phyloP scores from a whole-genome alignment of 2,113 vertebrate genomes.

The Vanacampus margaritifer region DNA sequence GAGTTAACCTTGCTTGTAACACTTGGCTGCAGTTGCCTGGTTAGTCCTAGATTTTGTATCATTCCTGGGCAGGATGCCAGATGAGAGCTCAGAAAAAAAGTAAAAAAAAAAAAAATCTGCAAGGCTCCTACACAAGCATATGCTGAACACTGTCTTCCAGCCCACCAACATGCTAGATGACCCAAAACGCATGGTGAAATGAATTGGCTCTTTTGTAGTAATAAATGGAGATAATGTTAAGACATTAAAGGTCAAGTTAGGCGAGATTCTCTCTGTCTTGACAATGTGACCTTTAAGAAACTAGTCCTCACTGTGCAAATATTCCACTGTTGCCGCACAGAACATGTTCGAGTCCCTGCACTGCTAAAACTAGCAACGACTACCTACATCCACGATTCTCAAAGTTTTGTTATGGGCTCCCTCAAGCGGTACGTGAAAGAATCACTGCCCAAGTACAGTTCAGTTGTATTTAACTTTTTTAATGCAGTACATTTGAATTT shows the following conservation, averaged over 20 bases:
- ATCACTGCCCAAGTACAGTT: too few relatives aligned
- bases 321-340: conserved; percentile 29
- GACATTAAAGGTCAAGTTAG: conserved; percentile 61
- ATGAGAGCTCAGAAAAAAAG: conserved; percentile 4
- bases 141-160: conserved; percentile 12
- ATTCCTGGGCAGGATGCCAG: conserved; percentile 38
- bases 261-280: conserved; percentile 31
- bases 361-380: background rate
- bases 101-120: conserved; percentile 7
- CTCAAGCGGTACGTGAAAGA: too few relatives aligned
- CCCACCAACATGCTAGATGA: conserved; percentile 8
- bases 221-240: conserved; percentile 58
- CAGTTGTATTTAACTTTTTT: too few relatives aligned
- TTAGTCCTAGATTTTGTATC: conserved; percentile 43
- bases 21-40: conserved; percentile 35
- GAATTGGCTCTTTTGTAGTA: conserved; percentile 35
- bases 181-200: conserved; percentile 6
- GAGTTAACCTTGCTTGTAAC: conserved; percentile 44
- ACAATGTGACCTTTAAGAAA: conserved; percentile 68
- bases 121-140: conserved; percentile 15
- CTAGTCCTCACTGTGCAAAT: conserved; percentile 39
- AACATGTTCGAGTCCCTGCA: conserved; percentile 7
- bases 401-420: too few relatives aligned
- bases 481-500: too few relatives aligned
- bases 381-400: too few relatives aligned